Base-by-base conservation (phyloP, 2,113 vertebrate species). In the Coptodon rendalli region DNA sequence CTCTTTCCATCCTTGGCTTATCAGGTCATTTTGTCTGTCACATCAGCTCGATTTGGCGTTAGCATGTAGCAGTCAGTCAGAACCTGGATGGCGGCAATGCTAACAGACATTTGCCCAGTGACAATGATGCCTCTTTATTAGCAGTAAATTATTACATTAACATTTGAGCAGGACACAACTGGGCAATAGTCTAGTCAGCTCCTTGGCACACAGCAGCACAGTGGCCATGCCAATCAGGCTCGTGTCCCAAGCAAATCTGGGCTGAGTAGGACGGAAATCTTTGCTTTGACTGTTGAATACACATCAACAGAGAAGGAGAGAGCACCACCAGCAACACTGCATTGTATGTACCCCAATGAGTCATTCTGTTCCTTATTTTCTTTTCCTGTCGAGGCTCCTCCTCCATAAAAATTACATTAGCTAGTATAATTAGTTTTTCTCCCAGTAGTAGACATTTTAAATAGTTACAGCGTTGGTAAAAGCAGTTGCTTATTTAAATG, bases 121-220 rank as follows among this genome's bases (percentile, higher is more conserved):
- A 91, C 90, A 87, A 90, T 91, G 90, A 91, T 89, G 91, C 89
- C 82, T 89, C 80, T 93, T 93, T 91, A 94, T 95, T 89, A 93
- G 89, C 80, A 79, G 80, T 85, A 85, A 92, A 94, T 94, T 89
- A 93, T 92, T 88, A 82, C 91, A 93, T 93, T 93, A 94, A 76
- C 66, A 24, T 90, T 81, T 54, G 91, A 93, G 88, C 84, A 38
- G 86, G 84, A 84, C 86, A 87, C 85, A 81, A 86, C 86, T 87
- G 91, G 93, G 87, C 93, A 90, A 57, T 81, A 48, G 92, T 90
- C 85, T 80, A 31, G 87, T 93, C 93, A 48, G 91, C 84, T 89
- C 85, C 73, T 88, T 92, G 93, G 94, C 92, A 81, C 86, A 31
- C 57, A 71, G 82, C 31, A 22, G 80, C 87, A 12, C 68, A 29